These are phyloP conservation scores for Sarcophaga caerulescens DNA, from an alignment of 2,888 invertebrate species.

Conservation along the genomic window DNA sequence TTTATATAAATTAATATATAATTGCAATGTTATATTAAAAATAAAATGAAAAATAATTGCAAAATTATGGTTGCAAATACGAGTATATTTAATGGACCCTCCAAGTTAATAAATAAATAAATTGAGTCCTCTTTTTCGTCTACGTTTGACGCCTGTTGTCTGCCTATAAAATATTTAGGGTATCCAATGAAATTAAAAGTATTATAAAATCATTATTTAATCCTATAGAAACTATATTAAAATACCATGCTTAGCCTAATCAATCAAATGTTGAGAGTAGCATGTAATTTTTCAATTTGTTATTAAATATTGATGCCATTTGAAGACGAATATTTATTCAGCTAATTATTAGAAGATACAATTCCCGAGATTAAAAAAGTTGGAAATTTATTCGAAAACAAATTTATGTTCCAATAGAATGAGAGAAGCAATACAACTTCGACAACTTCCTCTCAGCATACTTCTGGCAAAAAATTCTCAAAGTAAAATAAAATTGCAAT, in stretches of 20 bases:
- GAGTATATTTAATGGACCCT: background rate
- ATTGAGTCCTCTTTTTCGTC: background rate
- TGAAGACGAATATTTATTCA: background rate
- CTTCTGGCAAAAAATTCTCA: no score
- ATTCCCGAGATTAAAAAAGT: no score
- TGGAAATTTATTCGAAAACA: no score
- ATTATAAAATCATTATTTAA: background rate
- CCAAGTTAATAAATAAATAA: background rate
- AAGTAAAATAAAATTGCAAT: no score
- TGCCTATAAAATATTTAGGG: background rate
- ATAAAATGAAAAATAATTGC: background rate
- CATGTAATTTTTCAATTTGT: background rate
- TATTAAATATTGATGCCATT: background rate
- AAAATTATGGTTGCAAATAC: background rate
- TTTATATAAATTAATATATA: background rate
- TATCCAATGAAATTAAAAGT: background rate
- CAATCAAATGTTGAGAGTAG: background rate
- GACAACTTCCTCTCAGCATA: no score
- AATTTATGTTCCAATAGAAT: no score
- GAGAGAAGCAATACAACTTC: no score
- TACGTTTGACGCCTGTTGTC: slow-evolving; percentile 26
- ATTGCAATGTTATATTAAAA: background rate
- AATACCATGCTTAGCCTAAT: background rate
- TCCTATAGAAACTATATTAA: background rate
- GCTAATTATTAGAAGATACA: background rate